These are phyloP conservation scores for Crocidura indochinensis DNA, from an alignment of 2,797 vertebrate species.

Conservation along the genomic window DNA sequence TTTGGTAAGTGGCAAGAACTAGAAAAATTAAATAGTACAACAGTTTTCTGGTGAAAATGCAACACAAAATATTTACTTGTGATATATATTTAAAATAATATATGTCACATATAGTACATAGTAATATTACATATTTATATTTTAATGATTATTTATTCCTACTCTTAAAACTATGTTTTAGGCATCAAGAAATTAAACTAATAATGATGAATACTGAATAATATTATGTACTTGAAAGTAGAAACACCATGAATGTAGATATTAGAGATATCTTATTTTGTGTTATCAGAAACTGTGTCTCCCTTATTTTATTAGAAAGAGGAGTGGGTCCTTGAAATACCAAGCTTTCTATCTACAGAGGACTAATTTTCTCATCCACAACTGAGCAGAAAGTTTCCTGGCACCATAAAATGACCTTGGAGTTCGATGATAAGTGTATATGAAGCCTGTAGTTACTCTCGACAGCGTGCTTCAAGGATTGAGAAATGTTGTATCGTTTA, in stretches of 20 bases:
- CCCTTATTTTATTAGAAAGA: conserved; percentile 55
- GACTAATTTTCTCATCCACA: too few species aligned
- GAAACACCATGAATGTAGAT: conserved; percentile 38
- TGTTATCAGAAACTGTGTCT: conserved; percentile 45
- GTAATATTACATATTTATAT: conserved; percentile 18
- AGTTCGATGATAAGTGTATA: too few species aligned
- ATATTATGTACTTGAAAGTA: conserved; percentile 34
- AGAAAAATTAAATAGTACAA: not conserved
- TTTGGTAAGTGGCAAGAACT: conserved; percentile 39
- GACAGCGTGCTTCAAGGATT: too few species aligned
- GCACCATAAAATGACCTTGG: too few species aligned
- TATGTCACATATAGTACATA: conserved; percentile 27
- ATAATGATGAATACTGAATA: conserved; percentile 13
- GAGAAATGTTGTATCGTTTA: too few species aligned
- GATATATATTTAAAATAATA: conserved; percentile 8
- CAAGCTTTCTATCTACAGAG: too few species aligned
- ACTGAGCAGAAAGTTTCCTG: too few species aligned
- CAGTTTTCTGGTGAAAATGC: conserved; percentile 16
- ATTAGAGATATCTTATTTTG: conserved; percentile 44
- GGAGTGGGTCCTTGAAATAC: conserved; percentile 3
- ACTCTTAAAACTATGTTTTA: conserved; percentile 38
- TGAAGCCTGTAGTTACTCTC: too few species aligned
- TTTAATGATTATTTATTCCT: not conserved
- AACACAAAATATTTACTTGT: conserved; percentile 24
- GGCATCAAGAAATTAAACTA: conserved; percentile 37